phyloP scores from a whole-genome alignment of 2,797 vertebrate species.

The Crenichthys baileyi region DNA sequence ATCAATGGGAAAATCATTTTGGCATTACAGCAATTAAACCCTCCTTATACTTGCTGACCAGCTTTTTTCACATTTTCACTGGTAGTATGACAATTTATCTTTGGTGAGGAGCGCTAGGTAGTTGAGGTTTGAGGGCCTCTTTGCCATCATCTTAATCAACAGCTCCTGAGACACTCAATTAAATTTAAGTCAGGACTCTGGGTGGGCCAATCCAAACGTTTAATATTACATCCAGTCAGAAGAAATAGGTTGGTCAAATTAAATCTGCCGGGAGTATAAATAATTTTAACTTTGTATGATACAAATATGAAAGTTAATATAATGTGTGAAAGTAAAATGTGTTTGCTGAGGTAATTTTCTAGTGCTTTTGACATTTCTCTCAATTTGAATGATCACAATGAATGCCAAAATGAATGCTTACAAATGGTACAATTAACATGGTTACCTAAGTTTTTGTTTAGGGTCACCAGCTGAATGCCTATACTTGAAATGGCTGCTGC shows the following conservation, averaged over 20 bases:
- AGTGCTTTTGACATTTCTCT: background rate
- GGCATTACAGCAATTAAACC: background rate
- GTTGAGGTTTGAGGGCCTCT: background rate
- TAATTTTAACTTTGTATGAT: background rate
- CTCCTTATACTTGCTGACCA: background rate
- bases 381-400: background rate
- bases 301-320: background rate
- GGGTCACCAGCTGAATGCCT: background rate
- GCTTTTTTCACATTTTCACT: background rate
- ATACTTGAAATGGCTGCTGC: background rate
- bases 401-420: background rate
- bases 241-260: background rate
- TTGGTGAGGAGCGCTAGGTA: background rate
- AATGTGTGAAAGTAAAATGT: background rate
- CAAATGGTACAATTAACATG: background rate
- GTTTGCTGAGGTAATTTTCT: background rate
- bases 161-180: background rate
- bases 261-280: background rate
- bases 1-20: background rate
- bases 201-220: background rate
- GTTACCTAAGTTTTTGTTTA: background rate
- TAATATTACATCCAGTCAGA: background rate
- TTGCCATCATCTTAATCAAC: background rate
- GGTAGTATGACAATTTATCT: background rate
- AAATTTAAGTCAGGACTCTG: background rate